Conservation (phyloP, 2,797 vertebrate genomes). For the Meda fulgida region DNA sequence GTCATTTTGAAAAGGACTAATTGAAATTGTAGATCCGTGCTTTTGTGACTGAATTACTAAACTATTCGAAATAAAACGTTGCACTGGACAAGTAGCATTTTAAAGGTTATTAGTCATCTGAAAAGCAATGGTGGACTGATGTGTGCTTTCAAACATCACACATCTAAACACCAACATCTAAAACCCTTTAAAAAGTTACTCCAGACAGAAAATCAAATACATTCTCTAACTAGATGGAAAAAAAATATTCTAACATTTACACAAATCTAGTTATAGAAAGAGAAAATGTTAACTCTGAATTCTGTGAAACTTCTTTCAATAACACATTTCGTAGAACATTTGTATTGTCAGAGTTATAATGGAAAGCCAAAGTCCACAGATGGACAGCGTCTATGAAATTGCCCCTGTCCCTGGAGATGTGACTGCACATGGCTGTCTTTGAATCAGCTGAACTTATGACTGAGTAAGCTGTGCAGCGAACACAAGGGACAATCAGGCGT, state of each 20-base stretch:
- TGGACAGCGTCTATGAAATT: not conserved
- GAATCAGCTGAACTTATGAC: constrained; percentile 45
- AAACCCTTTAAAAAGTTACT: not conserved
- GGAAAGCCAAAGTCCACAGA: constrained; percentile 6
- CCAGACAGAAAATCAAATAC: not conserved
- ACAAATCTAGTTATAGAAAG: not conserved
- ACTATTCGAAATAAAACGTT: not conserved
- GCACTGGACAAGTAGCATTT: not conserved
- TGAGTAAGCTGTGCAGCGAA: constrained; percentile 33
- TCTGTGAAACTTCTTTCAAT: not conserved
- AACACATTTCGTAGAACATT: not conserved
- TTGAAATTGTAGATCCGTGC: not conserved
- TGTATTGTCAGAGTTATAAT: not conserved
- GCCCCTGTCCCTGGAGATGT: constrained; percentile 4
- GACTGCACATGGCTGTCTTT: constrained; percentile 35
- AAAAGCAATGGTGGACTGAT: not conserved
- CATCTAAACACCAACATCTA: not conserved
- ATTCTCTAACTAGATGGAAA: not conserved
- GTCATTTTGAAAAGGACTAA: not conserved
- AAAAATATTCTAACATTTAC: not conserved
- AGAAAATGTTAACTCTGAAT: not conserved
- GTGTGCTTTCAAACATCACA: not conserved
- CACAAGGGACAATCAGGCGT: constrained; percentile 40
- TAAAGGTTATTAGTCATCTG: not conserved
- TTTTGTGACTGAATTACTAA: not conserved